Evolutionary conservation across 2,888 invertebrate genomes (phyloP), one percentile per base, ranked within the genome.

Genomic region (Nyleta sp.): DNA sequence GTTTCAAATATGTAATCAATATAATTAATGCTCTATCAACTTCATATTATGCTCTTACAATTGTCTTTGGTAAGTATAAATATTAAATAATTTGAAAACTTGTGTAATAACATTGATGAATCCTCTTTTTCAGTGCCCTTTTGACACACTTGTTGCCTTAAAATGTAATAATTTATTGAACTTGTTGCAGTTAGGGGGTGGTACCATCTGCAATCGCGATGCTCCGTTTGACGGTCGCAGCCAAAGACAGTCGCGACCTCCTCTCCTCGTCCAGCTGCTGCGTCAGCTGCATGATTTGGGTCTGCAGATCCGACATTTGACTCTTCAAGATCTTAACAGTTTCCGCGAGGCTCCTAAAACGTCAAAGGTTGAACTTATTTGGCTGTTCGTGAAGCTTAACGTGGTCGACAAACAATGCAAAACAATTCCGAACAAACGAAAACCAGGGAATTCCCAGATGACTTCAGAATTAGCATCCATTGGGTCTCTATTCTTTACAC

Each of bases 301-400:
- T 87, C 88, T 94, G 94, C 81, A 96, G 91, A 71, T 93, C 92
- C 85, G 93, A 93, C 80, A 96, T 92, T 91, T 96, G 95, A 87
- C 94, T 95, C 88, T 95, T 95, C 84, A 96, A 91, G 77, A 94
- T 93, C 92, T 95, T 94, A 80, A 96, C 95, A 70, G 95, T 94
- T 83, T 96, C 94, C 91, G 95, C 95, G 84, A 96, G 91, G 85
- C 94, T 94, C 89, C 95, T 95, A 87, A 65, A 76, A 65, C 6
- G 3, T 1, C 10, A 7, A 28, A 28, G 1, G 28, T 35, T 11
- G 11, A n/a, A 35, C n/a, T 35, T 35, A 2, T 10, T 35, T 35
- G 2, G 11, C 11, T 35, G 31, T n/a, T n/a, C n/a, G n/a, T n/a
- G n/a, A n/a, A n/a, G n/a, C n/a, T n/a, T n/a, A n/a, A n/a, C n/a